These are phyloP conservation scores for Heliconius ethilla DNA, from an alignment of 2,888 invertebrate species.

Conservation along the genomic window DNA sequence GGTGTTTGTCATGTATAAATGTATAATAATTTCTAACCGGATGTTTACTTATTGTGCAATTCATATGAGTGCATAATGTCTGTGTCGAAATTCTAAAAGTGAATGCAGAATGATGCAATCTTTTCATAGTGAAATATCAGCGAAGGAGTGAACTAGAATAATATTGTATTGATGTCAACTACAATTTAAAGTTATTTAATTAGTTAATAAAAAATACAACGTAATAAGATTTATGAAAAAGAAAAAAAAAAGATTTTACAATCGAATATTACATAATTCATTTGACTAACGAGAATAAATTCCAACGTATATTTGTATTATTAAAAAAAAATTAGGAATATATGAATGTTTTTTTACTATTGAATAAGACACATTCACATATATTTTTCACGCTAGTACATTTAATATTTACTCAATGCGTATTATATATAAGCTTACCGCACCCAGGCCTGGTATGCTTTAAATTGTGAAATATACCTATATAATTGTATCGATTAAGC, in stretches of 20 bases:
- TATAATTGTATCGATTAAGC: not conserved
- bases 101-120: slow-evolving; percentile 72
- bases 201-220: not conserved
- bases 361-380: not conserved
- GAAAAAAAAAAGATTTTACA: not conserved
- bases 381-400: not conserved
- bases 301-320: not conserved
- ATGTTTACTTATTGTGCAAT: slow-evolving; percentile 76
- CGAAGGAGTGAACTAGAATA: slow-evolving; percentile 51
- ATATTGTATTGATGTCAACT: not conserved
- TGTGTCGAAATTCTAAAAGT: slow-evolving; percentile 76
- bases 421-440: slow-evolving; percentile 52
- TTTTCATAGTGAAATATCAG: slow-evolving; percentile 66
- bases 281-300: not conserved
- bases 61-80: slow-evolving; percentile 51
- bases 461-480: slow-evolving; percentile 63
- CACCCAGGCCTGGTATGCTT: slow-evolving; percentile 63
- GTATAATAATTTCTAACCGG: slow-evolving; percentile 58
- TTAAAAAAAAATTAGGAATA: not conserved
- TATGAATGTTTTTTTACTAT: not conserved
- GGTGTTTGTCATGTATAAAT: slow-evolving; percentile 47
- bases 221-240: not conserved
- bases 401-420: not conserved
- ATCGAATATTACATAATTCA: not conserved
- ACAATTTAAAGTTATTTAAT: not conserved